Base-by-base conservation (phyloP, 2,797 vertebrate species). In the Danio jaintianensis region DNA sequence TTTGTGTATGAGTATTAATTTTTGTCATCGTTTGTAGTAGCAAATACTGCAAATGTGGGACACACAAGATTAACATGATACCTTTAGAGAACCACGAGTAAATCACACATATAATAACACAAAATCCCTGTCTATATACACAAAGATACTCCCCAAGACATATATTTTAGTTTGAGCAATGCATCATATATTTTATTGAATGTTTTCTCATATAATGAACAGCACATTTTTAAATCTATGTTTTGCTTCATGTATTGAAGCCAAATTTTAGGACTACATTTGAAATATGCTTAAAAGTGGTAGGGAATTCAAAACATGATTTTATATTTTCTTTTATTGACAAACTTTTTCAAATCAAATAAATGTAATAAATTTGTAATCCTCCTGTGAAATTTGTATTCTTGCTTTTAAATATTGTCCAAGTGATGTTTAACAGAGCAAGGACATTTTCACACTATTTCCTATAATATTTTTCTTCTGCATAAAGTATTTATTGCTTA, bases 31-130 rank as follows among this genome's bases (percentile, higher is more conserved):
- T 90, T 89, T 76, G 61, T 72, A 90, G 88, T 90, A 88, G 79
- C 70, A 61, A 81, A 66, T 82, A 81, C 81, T 88, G 87, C 88
- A 89, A 89, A 93, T 92, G 88, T 87, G 87, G 85, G 85, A 90
- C 87, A 82, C 83, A 78, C 56, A 79, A 89, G 86, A 92, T 92
- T 91, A 90, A 75, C 66, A 84, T 81, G 84, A 85, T 87, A 75
- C 67, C 85, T 91, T 84, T 71, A 79, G 87, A 84, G 89, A 90
- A 88, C 83, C 89, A 87, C 90, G 87, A 89, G 89, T 91, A 87
- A 76, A 81, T 63, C 85, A 29, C 87, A 87, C 88, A 92, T 86
- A 88, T 78, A 40, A 79, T 52, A 38, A 73, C 85, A 87, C 59
- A 83, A 85, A 86, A 88, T 73, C 67, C 79, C 59, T 75, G 76